These are phyloP conservation scores for Neoniphon sammara DNA, from an alignment of 2,797 vertebrate species.

Conservation along the genomic window DNA sequence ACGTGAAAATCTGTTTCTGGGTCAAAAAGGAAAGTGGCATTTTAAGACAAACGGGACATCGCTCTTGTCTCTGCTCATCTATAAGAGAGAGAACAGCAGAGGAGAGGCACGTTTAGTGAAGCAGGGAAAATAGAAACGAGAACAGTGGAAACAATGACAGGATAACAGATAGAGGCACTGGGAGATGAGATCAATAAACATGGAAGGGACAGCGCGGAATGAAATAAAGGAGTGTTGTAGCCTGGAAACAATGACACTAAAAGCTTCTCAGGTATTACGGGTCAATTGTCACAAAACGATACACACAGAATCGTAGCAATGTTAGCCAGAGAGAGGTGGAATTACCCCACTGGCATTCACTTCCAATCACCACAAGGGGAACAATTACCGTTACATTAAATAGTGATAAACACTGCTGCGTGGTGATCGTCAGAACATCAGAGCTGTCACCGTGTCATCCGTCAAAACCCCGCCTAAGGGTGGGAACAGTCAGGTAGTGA, in stretches of 20 bases:
- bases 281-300: constrained; percentile 51
- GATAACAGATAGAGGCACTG: constrained; percentile 36
- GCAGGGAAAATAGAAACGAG: constrained; percentile 23
- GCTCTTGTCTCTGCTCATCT: constrained; percentile 42
- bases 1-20: no score
- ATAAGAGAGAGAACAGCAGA: constrained; percentile 44
- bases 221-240: not conserved
- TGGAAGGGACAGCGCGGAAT: constrained; percentile 1
- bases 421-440: constrained; percentile 77
- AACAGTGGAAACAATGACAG: constrained; percentile 30
- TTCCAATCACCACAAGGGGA: constrained; percentile 76
- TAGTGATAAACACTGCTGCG: constrained; percentile 79
- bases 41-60: no score
- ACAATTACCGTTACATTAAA: constrained; percentile 82
- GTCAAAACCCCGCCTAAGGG: constrained; percentile 74
- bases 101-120: constrained; percentile 41
- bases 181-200: constrained; percentile 35
- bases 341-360: constrained; percentile 62
- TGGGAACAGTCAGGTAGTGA: constrained; percentile 74
- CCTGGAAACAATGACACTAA: constrained; percentile 1
- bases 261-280: constrained; percentile 16
- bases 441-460: constrained; percentile 76
- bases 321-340: constrained; percentile 64
- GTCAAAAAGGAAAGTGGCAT: no score
- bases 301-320: constrained; percentile 39